Base-by-base conservation (phyloP, 2,797 vertebrate genomes). In the Enteromius viviparus region DNA sequence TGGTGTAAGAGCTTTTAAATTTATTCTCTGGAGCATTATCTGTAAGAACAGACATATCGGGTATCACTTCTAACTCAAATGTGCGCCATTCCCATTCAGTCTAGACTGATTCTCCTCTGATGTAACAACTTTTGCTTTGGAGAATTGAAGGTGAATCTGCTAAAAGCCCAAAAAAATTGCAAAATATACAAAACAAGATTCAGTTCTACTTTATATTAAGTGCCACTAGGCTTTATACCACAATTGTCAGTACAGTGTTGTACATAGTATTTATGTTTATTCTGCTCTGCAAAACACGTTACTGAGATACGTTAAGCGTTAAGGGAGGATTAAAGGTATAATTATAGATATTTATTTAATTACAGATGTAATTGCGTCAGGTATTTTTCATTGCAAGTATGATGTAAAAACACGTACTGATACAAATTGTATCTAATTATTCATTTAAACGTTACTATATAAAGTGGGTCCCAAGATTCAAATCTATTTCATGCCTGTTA, bases 1-100 rank as follows among this genome's bases (percentile, higher is more conserved):
- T 70, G 74, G 37, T 47, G 21, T n/a, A 83, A 76, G 37, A 47
- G 37, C 45, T 29, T 14, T 40, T 62, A 47, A 71, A 78, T 60
- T 1, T 75, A 58, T 77, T 69, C 74, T 45, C 49, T 68, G 23
- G n/a, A 4, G 75, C 64, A 70, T 49, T 62, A 62, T 69, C 51
- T 71, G 66, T 42, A 37, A 29, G 51, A 70, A 49, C 12, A 47
- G 26, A 77, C 51, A 45, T 42, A 55, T 26, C 2, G 11, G 32
- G 17, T 40, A 62, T 74, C 70, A 65, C 53, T 66, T 51, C 26
- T 53, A 76, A 76, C 47, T 53, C 10, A 66, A n/a, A 32, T 29
- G 6, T 76, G 32, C 0, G 3, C 74, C 23, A 32, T n/a, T 71
- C 9, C 77, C 8, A 23, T 8, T 26, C 14, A 10, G 47, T 79